Base-by-base conservation (phyloP, 2,113 vertebrate species). In the Anhinga rufa region DNA sequence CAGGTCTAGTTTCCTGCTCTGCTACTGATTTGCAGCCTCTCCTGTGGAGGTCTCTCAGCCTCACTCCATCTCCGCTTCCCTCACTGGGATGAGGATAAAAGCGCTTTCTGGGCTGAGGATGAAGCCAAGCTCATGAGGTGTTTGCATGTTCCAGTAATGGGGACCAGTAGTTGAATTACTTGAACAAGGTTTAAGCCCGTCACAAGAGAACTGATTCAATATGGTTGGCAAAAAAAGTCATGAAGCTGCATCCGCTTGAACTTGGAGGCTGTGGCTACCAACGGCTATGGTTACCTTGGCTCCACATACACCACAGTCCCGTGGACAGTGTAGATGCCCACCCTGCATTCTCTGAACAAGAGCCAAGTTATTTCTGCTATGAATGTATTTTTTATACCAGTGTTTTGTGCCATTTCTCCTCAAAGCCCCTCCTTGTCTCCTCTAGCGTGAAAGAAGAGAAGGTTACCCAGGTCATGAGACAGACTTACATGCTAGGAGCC, bases 331-430 rank as follows among this genome's bases (percentile, higher is more conserved):
- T 3, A 17, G 22, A 14, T 52, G 22, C 62, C 93, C 93, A 66
- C 19, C 97, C 98, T 71, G 98, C 97, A 3, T 86, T 98, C 70
- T 98, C 68, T 97, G 94, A 98, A 87, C 86, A 97, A 98, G 62
- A 97, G 96, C 22, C 95, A 97, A 81, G 97, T 98, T 66, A 97
- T 98, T 88, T 96, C 98, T 17, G 98, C 97, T 81, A 90, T 98
- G 96, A 98, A 91, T 69, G 40, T 34, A 60, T 81, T 70, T 61
- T 48, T 88, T 77, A 44, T 28, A 34, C 10, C 52, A 29, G 12
- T 1, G 0, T 28, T 74, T 70, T 54, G 34, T 74, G 79, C 51
- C 22, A 17, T 74, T 90, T 93, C 68, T 79, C 46, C 87, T 92
- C 86, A 88, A 69, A 93, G 58, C 24, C 28, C 48, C 18, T 80